These are phyloP conservation scores for Mormoops blainvillei DNA, from an alignment of 2,113 vertebrate genomes.

Conservation along the genomic window DNA sequence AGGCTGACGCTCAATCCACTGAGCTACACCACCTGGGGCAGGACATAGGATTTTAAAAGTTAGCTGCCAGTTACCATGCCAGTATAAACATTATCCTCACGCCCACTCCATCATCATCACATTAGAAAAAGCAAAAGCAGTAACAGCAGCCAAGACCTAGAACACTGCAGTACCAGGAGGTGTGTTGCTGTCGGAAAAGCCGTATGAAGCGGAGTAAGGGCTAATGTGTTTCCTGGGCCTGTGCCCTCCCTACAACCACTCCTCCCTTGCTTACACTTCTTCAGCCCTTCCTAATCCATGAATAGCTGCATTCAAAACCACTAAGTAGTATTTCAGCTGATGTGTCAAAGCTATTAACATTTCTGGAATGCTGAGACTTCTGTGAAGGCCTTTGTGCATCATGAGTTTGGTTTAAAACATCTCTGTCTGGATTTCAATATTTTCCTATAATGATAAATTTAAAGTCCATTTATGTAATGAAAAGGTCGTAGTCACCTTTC, in stretches of 20 bases:
- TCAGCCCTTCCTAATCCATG: neutral
- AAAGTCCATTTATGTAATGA: neutral
- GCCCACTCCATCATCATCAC: neutral
- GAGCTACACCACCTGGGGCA: no score
- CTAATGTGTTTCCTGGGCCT: neutral
- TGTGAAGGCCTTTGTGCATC: neutral
- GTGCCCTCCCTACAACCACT: rapidly evolving
- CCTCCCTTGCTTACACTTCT: neutral
- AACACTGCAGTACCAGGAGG: neutral
- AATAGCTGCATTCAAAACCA: neutral
- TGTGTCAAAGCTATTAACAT: neutral
- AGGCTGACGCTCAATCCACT: no score
- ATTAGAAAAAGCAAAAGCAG: neutral
- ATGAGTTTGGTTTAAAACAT: neutral
- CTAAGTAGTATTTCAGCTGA: neutral
- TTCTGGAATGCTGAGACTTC: neutral
- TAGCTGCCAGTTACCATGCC: neutral
- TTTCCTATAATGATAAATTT: neutral
- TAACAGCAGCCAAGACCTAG: neutral
- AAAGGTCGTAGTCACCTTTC: neutral
- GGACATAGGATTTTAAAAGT: neutral
- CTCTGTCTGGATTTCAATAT: neutral
- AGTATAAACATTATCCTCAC: neutral
- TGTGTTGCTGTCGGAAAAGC: neutral
- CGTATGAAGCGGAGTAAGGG: neutral